phyloP scores from a whole-genome alignment of 2,888 invertebrate species.

The Synanthedon formicaeformis region DNA sequence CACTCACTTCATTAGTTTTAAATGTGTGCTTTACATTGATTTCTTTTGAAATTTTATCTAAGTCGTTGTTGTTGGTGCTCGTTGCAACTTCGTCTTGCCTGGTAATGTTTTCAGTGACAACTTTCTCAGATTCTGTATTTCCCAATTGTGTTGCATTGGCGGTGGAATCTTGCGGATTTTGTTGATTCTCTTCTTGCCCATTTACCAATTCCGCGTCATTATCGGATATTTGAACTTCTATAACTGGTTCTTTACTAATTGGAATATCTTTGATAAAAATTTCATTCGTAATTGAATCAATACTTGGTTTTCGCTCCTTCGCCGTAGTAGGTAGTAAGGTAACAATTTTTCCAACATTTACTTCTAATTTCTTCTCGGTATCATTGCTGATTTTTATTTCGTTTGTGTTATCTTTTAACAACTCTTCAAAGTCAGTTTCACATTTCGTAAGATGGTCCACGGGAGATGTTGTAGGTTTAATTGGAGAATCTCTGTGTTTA shows the following conservation, averaged over 20 bases:
- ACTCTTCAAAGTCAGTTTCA: constrained; percentile 64
- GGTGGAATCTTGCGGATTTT: not conserved
- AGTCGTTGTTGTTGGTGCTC: not conserved
- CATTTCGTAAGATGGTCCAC: constrained; percentile 35
- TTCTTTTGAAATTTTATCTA: not conserved
- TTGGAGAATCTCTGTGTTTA: constrained; percentile 18
- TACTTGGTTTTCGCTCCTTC: constrained; percentile 18
- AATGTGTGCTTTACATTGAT: not conserved
- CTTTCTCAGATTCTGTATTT: not conserved
- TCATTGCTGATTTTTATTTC: constrained; percentile 59
- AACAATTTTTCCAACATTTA: constrained; percentile 47
- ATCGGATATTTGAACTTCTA: not conserved
- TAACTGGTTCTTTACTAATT: not conserved
- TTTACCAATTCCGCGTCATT: not conserved
- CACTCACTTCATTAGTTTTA: constrained; percentile 9
- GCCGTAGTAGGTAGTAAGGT: constrained; percentile 26
- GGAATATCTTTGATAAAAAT: not conserved
- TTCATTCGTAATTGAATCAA: constrained; percentile 13
- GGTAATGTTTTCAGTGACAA: not conserved
- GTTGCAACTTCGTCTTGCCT: not conserved
- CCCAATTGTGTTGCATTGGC: not conserved
- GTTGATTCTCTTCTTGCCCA: not conserved
- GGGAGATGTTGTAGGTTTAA: constrained; percentile 12
- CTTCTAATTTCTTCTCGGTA: constrained; percentile 51
- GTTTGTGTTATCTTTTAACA: constrained; percentile 61